Base-by-base conservation (phyloP, 2,797 vertebrate species). In the Parotocinclus haroldoi region DNA sequence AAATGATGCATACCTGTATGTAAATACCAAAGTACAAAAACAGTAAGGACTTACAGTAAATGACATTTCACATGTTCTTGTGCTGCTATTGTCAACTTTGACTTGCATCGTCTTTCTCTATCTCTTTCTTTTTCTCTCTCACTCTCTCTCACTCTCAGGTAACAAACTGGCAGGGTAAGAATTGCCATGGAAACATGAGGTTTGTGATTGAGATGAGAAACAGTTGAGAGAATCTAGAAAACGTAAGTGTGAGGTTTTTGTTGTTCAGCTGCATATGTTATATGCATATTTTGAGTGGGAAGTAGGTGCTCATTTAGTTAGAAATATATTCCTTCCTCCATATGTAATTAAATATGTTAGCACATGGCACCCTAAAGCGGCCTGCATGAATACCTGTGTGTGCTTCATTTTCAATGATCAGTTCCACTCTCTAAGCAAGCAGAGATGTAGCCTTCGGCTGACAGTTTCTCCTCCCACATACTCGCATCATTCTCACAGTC, bases 131-230 rank as follows among this genome's bases (percentile, higher is more conserved):
- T 77, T 80, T 76, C 78, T 78, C 64, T 72, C 40, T 38, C 81
- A 76, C 80, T 61, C 39, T 58, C 49, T 49, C 10, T 58, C 64
- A 68, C 18, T 73, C 63, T 69, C 77, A 78, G 76, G 76, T 81
- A 79, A 79, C 77, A 76, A 76, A 74, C 79, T 77, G 77, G 75
- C 75, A 72, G 77, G 69, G 71, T 74, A 69, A 70, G 64, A 65
- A 77, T 81, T 81, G 76, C 77, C 76, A 81, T 81, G 77, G 77
- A 76, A 79, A 81, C 79, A 70, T 74, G 76, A 72, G 72, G 74
- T 78, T 81, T 81, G 79, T 73, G 76, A 76, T 63, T 73, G 71
- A 80, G 78, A 76, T 71, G 76, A 79, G 76, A 77, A 77, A 71
- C 77, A 72, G 76, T 76, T 75, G 76, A 77, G 67, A 77, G 65